phyloP scores from a whole-genome alignment of 2,888 invertebrate genomes.

The Desoria tigrina region DNA sequence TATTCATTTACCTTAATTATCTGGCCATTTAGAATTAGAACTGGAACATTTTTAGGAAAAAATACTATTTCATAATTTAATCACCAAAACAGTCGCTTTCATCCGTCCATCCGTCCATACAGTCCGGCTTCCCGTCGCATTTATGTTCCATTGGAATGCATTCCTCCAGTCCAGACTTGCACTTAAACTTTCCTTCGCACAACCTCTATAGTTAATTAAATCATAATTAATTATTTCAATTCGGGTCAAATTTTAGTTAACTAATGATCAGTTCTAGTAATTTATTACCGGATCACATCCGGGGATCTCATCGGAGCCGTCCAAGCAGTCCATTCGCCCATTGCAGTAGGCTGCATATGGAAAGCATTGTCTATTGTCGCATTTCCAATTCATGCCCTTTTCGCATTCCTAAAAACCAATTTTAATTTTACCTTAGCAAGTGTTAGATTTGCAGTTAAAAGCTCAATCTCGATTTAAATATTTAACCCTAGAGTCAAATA shows the following conservation, averaged over 20 bases:
- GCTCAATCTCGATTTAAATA: no score
- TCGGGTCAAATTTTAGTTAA: no score
- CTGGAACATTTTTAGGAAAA: no score
- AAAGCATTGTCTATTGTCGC: conserved; percentile 60
- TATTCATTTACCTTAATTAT: no score
- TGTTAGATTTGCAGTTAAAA: no score
- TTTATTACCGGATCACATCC: conserved; percentile 12
- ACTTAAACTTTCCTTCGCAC: conserved; percentile 70
- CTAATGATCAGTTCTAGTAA: no score
- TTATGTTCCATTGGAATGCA: conserved; percentile 59
- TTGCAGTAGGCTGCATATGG: conserved; percentile 58
- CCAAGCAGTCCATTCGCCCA: conserved; percentile 61
- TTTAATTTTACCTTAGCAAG: no score
- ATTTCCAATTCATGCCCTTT: conserved; percentile 53
- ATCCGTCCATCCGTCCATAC: conserved; percentile 58
- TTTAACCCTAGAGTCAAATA: no score
- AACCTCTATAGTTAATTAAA: conserved; percentile 79
- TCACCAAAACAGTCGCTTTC: conserved; percentile 44
- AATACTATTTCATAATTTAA: no score
- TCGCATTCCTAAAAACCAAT: no score
- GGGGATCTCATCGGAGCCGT: conserved; percentile 57
- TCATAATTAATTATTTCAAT: neutral
- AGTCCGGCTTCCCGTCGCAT: conserved; percentile 59
- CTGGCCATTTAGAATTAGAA: no score
- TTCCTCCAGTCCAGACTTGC: conserved; percentile 55